phyloP scores from a whole-genome alignment of 1,140 invertebrate species.

The Trypoxylus dichotomus region DNA sequence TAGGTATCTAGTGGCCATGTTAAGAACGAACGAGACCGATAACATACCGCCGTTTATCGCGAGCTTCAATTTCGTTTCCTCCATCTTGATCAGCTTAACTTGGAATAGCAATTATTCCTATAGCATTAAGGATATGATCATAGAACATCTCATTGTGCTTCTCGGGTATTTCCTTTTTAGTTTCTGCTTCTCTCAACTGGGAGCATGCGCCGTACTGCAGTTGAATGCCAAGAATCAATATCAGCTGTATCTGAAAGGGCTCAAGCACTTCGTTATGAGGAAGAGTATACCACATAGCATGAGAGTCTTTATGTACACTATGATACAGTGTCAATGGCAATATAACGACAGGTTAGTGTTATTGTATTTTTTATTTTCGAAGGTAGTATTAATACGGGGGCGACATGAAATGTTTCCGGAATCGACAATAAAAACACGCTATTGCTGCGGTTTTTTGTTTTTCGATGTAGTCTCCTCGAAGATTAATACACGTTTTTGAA shows the following conservation, averaged over 20 bases:
- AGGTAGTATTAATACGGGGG: no score
- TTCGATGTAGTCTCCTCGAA: no score
- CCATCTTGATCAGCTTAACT: not conserved
- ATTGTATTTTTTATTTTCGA: not conserved
- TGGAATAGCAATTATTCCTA: not conserved
- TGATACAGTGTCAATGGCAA: conserved; percentile 32
- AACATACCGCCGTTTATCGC: not conserved
- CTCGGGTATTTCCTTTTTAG: conserved; percentile 19
- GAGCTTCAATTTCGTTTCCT: not conserved
- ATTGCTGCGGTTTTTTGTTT: no score
- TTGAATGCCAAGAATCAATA: not conserved
- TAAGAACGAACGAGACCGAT: not conserved
- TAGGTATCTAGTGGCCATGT: not conserved
- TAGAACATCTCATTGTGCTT: not conserved
- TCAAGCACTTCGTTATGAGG: conserved; percentile 10
- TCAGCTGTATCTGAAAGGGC: not conserved
- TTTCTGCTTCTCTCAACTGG: conserved; percentile 26
- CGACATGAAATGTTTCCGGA: no score
- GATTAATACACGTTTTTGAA: no score
- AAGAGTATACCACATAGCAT: not conserved
- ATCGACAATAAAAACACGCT: no score
- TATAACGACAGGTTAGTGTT: conserved; percentile 17
- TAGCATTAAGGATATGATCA: conserved; percentile 13
- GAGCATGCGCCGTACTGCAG: conserved; percentile 13
- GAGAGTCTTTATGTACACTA: conserved; percentile 4